A percentile compares a stretch with the other conserved stretches of the same genome.
Evolutionary conservation across 2,797 vertebrate genomes (phyloP).

Genomic region (Lutjanus campechanus): DNA sequence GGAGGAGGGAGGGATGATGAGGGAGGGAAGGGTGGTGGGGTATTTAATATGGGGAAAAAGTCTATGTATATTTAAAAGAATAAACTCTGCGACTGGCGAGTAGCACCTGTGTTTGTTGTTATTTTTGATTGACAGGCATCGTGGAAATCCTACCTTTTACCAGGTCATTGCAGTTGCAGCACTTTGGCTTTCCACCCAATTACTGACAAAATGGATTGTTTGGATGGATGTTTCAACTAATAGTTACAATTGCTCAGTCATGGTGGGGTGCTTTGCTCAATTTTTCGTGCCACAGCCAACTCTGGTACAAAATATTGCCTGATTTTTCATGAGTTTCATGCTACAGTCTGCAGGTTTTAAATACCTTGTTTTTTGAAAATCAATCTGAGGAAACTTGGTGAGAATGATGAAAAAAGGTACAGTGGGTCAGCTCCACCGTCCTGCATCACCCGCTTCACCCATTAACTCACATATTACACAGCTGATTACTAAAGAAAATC

Average conservation of each 20-base stretch:
- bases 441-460: too few species aligned
- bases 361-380: not conserved
- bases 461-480: too few species aligned
- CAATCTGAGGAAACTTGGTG: not conserved
- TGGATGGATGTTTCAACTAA: not conserved
- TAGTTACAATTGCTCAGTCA: not conserved
- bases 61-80: slow-evolving; percentile 88
- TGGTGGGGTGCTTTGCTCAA: not conserved
- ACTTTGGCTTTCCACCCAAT: not conserved
- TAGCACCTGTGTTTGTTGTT: slow-evolving; percentile 54
- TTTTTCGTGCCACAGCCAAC: not conserved
- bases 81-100: slow-evolving; percentile 85
- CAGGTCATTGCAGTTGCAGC: not conserved
- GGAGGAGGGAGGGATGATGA: slow-evolving; percentile 46
- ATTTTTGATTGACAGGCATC: slow-evolving; percentile 25
- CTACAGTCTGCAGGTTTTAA: not conserved
- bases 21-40: slow-evolving; percentile 64
- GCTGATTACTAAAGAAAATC: too few species aligned
- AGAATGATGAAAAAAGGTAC: not conserved
- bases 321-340: not conserved
- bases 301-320: not conserved
- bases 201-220: not conserved
- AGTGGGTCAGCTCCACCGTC: too few species aligned
- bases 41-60: slow-evolving; percentile 79
- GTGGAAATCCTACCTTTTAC: not conserved